phyloP scores from a whole-genome alignment of 2,888 invertebrate species.

The Masnerella sp. region DNA sequence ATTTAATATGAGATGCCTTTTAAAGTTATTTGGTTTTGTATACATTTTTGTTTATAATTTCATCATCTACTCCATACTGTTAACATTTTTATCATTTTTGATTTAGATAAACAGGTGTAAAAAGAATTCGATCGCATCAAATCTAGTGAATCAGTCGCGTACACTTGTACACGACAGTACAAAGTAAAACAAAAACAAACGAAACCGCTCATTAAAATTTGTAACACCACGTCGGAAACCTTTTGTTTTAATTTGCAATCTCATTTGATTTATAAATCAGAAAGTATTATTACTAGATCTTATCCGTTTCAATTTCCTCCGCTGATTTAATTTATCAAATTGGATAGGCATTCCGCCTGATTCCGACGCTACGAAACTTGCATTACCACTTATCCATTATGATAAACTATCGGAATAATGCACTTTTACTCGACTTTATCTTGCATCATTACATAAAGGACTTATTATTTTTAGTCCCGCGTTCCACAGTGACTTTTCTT shows the following conservation, averaged over 20 bases:
- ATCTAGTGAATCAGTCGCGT: no score
- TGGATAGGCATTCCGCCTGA: constrained; percentile 32
- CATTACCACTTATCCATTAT: constrained; percentile 37
- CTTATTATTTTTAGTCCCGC: constrained; percentile 28
- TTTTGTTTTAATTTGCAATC: constrained; percentile 36
- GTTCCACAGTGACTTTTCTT: no score
- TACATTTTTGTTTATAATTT: no score
- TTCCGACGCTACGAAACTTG: constrained; percentile 20
- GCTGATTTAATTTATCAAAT: constrained; percentile 47
- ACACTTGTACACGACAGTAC: no score
- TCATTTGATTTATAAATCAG: constrained; percentile 37
- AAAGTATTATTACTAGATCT: constrained; percentile 40
- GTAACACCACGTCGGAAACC: constrained; percentile 19
- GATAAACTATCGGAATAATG: constrained; percentile 47
- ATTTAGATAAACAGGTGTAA: no score
- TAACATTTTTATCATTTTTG: no score
- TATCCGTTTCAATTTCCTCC: constrained; percentile 36
- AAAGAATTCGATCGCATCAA: no score
- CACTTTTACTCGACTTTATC: constrained; percentile 42
- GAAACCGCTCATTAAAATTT: no score
- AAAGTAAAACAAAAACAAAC: no score
- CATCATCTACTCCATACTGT: no score
- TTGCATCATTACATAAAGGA: constrained; percentile 23
- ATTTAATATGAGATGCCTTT: no score
- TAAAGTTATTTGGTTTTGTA: no score